phyloP scores from a whole-genome alignment of 1,140 invertebrate species.

The Pachyrhynchus sulphureomaculatus region DNA sequence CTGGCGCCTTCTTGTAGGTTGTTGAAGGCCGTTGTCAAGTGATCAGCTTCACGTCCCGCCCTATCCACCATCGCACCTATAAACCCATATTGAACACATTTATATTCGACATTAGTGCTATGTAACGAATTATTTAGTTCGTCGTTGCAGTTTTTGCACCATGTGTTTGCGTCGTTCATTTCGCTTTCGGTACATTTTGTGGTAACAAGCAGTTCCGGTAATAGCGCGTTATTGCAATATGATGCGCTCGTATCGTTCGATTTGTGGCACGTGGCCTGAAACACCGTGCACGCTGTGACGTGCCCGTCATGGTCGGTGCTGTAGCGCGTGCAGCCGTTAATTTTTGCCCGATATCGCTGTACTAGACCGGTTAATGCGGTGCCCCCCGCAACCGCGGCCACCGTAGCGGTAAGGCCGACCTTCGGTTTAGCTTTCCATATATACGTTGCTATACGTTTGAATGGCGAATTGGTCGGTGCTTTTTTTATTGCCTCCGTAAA shows the following conservation, averaged over 20 bases:
- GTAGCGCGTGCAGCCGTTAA: too few species aligned
- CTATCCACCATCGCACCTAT: background rate
- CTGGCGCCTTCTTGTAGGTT: background rate
- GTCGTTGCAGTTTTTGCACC: background rate
- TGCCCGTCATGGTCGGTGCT: too few species aligned
- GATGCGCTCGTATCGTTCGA: background rate
- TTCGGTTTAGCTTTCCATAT: too few species aligned
- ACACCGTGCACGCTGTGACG: too few species aligned
- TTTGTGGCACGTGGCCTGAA: background rate
- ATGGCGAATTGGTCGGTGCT: too few species aligned
- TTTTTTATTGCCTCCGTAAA: too few species aligned
- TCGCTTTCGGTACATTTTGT: background rate
- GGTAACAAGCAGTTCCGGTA: background rate
- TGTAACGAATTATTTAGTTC: background rate
- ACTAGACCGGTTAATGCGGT: too few species aligned
- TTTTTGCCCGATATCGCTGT: too few species aligned
- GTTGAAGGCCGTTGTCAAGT: background rate
- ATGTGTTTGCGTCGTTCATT: background rate
- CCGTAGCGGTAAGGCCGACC: too few species aligned
- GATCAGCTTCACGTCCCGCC: background rate
- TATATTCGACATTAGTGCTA: background rate
- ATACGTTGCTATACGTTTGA: too few species aligned
- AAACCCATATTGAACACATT: slow-evolving; percentile 1
- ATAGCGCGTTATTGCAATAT: background rate
- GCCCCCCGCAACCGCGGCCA: too few species aligned